Evolutionary conservation across 2,797 vertebrate genomes (phyloP).

Genomic region (Sylvia borin): DNA sequence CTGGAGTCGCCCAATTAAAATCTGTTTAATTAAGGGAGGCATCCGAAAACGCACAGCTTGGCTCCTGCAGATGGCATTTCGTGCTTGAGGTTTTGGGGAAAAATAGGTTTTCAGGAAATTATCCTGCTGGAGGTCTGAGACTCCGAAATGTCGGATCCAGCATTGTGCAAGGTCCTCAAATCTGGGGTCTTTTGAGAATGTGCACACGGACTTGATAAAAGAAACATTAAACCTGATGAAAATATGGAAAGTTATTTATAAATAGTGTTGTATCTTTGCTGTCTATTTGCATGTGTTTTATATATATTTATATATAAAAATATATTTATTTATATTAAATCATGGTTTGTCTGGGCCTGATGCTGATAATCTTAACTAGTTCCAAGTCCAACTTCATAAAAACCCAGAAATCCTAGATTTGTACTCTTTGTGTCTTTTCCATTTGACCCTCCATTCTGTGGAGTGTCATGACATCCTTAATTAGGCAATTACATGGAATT

Average conservation of each 20-base stretch:
- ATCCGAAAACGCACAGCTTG: neutral
- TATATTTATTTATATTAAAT: neutral
- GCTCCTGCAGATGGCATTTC: neutral
- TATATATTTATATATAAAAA: too few relatives aligned
- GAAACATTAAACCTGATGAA: neutral
- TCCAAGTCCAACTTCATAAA: neutral
- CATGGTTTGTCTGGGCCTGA: fast-evolving
- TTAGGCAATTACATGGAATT: neutral
- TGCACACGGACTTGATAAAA: neutral
- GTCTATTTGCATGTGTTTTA: neutral
- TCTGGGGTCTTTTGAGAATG: neutral
- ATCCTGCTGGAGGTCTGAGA: neutral
- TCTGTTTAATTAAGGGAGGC: slow-evolving; percentile 18
- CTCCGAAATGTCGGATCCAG: fast-evolving
- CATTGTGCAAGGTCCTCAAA: fast-evolving
- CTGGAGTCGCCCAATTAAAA: neutral
- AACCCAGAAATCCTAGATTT: neutral
- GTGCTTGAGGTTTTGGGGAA: neutral
- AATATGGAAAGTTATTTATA: neutral
- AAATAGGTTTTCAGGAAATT: neutral
- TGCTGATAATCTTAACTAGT: neutral
- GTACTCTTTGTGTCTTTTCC: neutral
- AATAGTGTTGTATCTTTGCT: fast-evolving
- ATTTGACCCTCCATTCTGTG: neutral
- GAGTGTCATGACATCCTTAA: neutral